Conservation (phyloP, 2,888 invertebrate genomes). For the Parochlus steinenii region DNA sequence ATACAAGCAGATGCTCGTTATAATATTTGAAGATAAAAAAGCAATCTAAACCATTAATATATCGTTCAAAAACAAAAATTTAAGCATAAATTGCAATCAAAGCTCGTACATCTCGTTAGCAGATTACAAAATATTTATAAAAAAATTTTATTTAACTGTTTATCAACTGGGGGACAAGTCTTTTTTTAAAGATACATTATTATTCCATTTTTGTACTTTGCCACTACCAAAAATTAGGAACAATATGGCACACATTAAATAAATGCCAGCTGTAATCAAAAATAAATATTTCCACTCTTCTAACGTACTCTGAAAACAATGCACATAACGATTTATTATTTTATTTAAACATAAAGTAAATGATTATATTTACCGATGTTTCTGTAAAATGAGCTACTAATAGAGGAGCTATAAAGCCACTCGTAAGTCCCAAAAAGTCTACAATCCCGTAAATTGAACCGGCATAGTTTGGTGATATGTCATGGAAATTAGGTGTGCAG, state of each 20-base stretch:
- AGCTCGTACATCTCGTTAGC: too few relatives aligned
- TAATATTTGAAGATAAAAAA: too few relatives aligned
- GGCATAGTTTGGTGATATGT: constrained; percentile 45
- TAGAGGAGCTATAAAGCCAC: constrained; percentile 41
- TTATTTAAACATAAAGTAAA: neutral
- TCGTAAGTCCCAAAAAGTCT: constrained; percentile 42
- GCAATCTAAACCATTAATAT: too few relatives aligned
- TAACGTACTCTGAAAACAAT: constrained; percentile 45
- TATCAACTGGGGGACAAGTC: too few relatives aligned
- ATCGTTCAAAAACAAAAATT: too few relatives aligned
- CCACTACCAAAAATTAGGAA: constrained; percentile 47
- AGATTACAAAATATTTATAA: too few relatives aligned
- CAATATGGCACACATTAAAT: constrained; percentile 41
- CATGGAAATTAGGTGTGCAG: constrained; percentile 37
- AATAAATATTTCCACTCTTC: constrained; percentile 50
- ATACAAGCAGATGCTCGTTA: too few relatives aligned
- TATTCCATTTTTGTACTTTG: constrained; percentile 47
- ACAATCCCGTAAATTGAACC: constrained; percentile 46
- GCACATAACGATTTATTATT: too few relatives aligned
- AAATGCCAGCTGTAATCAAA: constrained; percentile 43
- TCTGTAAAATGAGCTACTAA: constrained; percentile 6
- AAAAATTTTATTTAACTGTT: too few relatives aligned
- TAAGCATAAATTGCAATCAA: too few relatives aligned
- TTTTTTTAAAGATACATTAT: too few relatives aligned
- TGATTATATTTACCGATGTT: neutral